These are phyloP conservation scores for Struthidea cinerea DNA, from an alignment of 2,113 vertebrate genomes.

Conservation along the genomic window DNA sequence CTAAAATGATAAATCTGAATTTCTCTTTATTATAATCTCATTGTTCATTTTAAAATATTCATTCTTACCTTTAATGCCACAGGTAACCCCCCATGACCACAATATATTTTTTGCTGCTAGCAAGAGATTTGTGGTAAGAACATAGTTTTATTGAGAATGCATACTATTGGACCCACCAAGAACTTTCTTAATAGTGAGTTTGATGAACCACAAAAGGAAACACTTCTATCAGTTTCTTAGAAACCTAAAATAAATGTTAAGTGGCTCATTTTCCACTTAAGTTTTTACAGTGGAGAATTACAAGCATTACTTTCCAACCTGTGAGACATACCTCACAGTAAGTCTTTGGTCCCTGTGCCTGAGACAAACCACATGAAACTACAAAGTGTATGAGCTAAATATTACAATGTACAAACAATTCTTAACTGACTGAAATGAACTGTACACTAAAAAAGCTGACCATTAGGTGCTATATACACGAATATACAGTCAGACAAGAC, in stretches of 20 bases:
- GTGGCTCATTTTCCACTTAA: not conserved
- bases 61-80: not conserved
- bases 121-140: not conserved
- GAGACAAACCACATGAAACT: not conserved
- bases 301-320: not conserved
- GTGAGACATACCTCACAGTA: not conserved
- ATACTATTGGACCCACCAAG: not conserved
- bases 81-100: not conserved
- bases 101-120: not conserved
- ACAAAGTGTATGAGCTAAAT: not conserved
- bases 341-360: not conserved
- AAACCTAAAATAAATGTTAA: not conserved
- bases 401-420: not conserved
- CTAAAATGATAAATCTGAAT: not conserved
- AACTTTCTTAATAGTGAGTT: not conserved
- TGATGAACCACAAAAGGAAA: not conserved
- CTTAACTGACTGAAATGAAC: not conserved
- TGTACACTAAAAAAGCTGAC: not conserved
- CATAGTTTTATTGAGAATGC: not conserved
- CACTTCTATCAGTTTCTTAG: not conserved
- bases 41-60: not conserved
- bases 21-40: not conserved
- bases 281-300: not conserved
- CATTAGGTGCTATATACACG: not conserved
- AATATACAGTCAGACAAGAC: not conserved